Percentiles rank a stretch among this genome's conserved stretches.
Evolutionary conservation across 2,113 vertebrate genomes (phyloP).

Genomic region (Cyphomyrus plagiostoma): DNA sequence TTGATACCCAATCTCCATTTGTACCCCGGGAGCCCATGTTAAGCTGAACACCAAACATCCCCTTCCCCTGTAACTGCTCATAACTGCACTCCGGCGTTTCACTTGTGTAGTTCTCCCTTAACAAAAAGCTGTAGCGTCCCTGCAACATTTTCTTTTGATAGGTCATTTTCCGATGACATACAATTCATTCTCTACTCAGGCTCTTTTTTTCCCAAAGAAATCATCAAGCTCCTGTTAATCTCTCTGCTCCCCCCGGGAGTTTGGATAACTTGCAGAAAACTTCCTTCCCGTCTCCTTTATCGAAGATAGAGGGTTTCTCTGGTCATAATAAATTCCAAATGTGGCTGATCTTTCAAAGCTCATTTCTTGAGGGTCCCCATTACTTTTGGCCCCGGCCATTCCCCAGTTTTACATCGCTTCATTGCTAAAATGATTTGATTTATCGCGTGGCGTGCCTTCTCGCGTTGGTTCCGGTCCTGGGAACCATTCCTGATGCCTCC

Average conservation of each 20-base stretch:
- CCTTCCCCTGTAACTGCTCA: background rate
- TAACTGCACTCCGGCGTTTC: background rate
- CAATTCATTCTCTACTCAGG: background rate
- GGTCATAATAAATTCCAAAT: background rate
- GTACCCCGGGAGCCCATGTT: background rate
- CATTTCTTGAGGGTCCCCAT: constrained; percentile 9
- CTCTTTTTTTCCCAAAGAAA: constrained; percentile 7
- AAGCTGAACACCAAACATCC: background rate
- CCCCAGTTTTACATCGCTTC: background rate
- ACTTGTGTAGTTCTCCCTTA: background rate
- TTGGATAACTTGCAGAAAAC: background rate
- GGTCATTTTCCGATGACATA: background rate
- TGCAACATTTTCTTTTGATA: background rate
- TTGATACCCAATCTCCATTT: background rate
- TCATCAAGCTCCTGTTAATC: constrained; percentile 1
- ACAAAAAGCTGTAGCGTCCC: background rate
- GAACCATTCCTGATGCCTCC: constrained; percentile 11
- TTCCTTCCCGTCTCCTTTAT: constrained; percentile 3
- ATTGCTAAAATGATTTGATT: constrained; percentile 23
- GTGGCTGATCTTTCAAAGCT: constrained; percentile 9
- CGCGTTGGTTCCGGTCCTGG: background rate
- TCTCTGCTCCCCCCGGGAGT: background rate
- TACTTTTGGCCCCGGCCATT: background rate
- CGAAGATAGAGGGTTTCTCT: background rate
- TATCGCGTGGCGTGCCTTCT: background rate